A percentile compares a stretch with the other conserved stretches of the same genome.
Evolutionary conservation across 2,113 vertebrate species (phyloP).

Genomic region (Lontra canadensis): DNA sequence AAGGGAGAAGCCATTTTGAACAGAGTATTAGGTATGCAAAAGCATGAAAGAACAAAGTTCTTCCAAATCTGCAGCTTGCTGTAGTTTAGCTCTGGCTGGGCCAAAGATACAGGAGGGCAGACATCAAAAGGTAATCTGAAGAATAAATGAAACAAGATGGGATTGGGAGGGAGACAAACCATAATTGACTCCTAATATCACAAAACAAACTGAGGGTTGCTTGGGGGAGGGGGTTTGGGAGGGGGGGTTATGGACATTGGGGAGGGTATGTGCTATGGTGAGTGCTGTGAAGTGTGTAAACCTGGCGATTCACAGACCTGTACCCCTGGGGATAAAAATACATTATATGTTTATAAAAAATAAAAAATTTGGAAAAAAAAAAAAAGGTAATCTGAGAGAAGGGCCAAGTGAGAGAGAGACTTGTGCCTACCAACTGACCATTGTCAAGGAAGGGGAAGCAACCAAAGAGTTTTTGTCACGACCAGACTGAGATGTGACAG

Average conservation of each 20-base stretch:
- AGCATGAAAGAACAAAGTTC: neutral
- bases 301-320: too few species aligned
- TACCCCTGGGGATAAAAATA: too few species aligned
- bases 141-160: too few species aligned
- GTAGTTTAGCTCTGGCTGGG: neutral
- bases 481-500: neutral
- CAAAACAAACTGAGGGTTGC: too few species aligned
- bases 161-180: too few species aligned
- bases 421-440: neutral
- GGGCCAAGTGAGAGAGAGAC: neutral
- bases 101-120: neutral
- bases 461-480: neutral
- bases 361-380: too few species aligned
- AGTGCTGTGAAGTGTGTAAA: too few species aligned
- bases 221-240: too few species aligned
- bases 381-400: neutral
- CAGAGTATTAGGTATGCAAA: neutral
- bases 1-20: neutral
- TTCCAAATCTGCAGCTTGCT: neutral
- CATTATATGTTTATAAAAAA: too few species aligned
- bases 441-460: neutral
- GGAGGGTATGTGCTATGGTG: too few species aligned
- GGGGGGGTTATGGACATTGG: too few species aligned
- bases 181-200: too few species aligned
- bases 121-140: neutral